Base-by-base conservation (phyloP, 2,888 invertebrate species). In the Heteromurus nitidus region DNA sequence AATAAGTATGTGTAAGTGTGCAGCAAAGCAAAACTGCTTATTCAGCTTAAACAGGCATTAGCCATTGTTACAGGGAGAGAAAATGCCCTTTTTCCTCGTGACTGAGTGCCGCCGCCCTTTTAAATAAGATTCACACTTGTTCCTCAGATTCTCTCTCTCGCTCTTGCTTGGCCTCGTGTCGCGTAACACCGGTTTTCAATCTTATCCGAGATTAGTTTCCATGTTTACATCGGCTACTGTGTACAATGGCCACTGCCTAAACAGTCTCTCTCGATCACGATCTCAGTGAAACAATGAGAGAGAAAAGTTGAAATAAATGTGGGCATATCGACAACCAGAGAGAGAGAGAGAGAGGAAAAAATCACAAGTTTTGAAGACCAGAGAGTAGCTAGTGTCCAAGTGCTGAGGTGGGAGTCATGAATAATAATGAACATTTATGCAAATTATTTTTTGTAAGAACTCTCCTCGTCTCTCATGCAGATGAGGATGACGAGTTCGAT, bases 101-200 rank as follows among this genome's bases (percentile, higher is more conserved):
- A 24, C 18, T 50, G 44, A 62, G 44, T 75, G 81, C 72, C 76
- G 81, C 81, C 81, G 81, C 81, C 81, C 81, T 82, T 82, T 82
- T 82, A 82, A 82, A 82, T 82, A 75, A 82, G 81, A 82, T 76
- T 81, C 81, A 81, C 75, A 75, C 81, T 75, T 75, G 44, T 70
- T 69, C 55, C 47, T n/a, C n/a, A n/a, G n/a, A n/a, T n/a, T n/a
- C n/a, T n/a, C n/a, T n/a, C n/a, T n/a, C n/a, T n/a, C n/a, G n/a
- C n/a, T n/a, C n/a, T n/a, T 26, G 24, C 73, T 77, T 16, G 44
- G 83, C 77, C 83, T 83, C 83, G 81, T 83, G 83, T 83, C 81
- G 83, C 83, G 83, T 83, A 83, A 83, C 83, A 83, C 83, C 77
- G 62, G 83, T 81, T 81, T 81, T 81, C 83, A 80, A 73, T 73